Percentiles rank a stretch among this genome's conserved stretches.
Evolutionary conservation across 2,797 vertebrate species (phyloP).

Genomic region (Xiphophorus birchmanni): DNA sequence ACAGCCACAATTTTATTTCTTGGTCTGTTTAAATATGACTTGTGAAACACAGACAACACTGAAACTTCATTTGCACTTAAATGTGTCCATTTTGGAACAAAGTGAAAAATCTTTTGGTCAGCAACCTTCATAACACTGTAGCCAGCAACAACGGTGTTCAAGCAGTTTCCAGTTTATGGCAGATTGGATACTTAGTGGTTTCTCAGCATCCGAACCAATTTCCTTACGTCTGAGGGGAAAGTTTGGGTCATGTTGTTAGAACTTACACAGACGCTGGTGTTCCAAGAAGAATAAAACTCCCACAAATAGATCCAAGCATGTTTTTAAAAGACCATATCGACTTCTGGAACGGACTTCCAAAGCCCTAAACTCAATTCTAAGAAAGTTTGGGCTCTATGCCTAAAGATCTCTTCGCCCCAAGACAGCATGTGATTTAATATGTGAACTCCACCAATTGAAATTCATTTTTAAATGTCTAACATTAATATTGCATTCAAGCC

Average conservation of each 20-base stretch:
- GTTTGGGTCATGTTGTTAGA: not conserved
- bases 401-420: not conserved
- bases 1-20: not conserved
- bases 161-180: conserved; percentile 3
- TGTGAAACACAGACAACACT: not conserved
- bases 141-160: not conserved
- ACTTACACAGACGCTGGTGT: not conserved
- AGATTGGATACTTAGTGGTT: not conserved
- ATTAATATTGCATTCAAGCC: not conserved
- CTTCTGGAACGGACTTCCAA: not conserved
- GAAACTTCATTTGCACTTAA: not conserved
- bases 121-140: not conserved
- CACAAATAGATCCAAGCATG: not conserved
- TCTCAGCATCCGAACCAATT: not conserved
- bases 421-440: not conserved
- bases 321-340: not conserved
- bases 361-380: not conserved
- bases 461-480: not conserved
- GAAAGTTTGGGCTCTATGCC: not conserved
- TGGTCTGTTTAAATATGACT: not conserved
- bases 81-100: not conserved
- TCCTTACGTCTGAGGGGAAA: not conserved
- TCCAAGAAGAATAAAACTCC: not conserved
- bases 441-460: not conserved
- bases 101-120: not conserved